phyloP scores from a whole-genome alignment of 2,113 vertebrate genomes.

The Furnarius figulus region DNA sequence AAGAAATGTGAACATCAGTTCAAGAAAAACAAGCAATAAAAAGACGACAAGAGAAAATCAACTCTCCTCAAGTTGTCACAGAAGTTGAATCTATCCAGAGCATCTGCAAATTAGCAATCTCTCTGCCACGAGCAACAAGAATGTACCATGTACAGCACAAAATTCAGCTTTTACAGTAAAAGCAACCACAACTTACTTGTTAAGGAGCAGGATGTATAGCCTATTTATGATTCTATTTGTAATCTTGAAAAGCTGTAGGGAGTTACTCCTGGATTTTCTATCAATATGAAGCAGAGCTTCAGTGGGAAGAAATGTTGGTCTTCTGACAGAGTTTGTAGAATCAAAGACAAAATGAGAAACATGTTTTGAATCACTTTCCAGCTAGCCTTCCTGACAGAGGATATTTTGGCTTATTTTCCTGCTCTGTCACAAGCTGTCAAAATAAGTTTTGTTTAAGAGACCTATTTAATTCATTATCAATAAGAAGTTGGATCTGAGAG shows the following conservation, averaged over 20 bases:
- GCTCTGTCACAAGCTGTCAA: neutral
- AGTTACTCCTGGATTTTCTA: neutral
- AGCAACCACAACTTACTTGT: neutral
- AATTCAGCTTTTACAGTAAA: neutral
- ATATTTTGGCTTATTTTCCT: neutral
- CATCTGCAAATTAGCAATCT: neutral
- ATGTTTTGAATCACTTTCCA: neutral
- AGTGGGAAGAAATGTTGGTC: neutral
- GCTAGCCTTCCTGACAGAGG: neutral
- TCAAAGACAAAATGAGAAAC: neutral
- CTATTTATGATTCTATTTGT: neutral
- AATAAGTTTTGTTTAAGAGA: neutral
- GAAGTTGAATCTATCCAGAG: neutral
- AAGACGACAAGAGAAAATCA: neutral
- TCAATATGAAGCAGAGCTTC: neutral
- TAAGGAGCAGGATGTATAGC: neutral
- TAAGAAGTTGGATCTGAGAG: neutral
- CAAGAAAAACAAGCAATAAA: neutral
- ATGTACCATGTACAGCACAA: neutral
- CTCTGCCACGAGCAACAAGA: neutral
- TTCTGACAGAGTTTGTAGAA: neutral
- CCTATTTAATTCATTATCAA: neutral
- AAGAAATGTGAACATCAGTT: neutral
- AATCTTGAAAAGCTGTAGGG: neutral
- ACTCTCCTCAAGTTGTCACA: neutral